These are phyloP conservation scores for Bolborhynchus lineola DNA, from an alignment of 2,113 vertebrate species.

Conservation along the genomic window DNA sequence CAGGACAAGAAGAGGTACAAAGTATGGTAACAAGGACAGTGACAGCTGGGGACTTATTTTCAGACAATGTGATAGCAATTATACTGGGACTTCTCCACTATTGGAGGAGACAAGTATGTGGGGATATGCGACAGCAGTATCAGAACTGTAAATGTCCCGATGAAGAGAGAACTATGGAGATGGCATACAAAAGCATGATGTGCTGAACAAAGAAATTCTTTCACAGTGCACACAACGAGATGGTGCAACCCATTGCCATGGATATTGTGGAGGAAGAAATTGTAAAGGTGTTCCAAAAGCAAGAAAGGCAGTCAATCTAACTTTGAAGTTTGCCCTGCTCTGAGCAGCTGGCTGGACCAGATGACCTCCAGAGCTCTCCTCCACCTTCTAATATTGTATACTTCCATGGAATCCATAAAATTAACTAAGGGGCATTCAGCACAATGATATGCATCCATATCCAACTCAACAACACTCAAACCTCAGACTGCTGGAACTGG, in stretches of 20 bases:
- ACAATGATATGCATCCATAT: neutral
- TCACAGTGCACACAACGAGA: fast-evolving
- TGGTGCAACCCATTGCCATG: neutral
- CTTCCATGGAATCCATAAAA: neutral
- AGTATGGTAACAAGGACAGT: neutral
- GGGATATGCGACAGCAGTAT: neutral
- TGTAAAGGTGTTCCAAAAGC: neutral
- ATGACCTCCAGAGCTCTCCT: neutral
- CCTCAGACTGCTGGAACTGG: neutral
- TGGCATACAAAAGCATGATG: fast-evolving
- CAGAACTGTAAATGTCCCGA: neutral
- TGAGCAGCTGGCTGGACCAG: neutral
- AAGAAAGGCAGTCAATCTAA: neutral
- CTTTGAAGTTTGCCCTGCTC: neutral
- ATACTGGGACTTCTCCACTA: neutral
- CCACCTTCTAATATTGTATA: neutral
- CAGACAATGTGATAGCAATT: neutral
- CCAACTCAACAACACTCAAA: neutral
- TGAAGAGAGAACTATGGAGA: neutral
- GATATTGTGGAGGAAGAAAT: neutral
- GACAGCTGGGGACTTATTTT: neutral
- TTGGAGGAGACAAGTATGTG: neutral
- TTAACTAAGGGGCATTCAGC: neutral
- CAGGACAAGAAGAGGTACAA: neutral
- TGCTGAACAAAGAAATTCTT: neutral